Base-by-base conservation (phyloP, 2,888 invertebrate species). In the Tinea semifulvella region DNA sequence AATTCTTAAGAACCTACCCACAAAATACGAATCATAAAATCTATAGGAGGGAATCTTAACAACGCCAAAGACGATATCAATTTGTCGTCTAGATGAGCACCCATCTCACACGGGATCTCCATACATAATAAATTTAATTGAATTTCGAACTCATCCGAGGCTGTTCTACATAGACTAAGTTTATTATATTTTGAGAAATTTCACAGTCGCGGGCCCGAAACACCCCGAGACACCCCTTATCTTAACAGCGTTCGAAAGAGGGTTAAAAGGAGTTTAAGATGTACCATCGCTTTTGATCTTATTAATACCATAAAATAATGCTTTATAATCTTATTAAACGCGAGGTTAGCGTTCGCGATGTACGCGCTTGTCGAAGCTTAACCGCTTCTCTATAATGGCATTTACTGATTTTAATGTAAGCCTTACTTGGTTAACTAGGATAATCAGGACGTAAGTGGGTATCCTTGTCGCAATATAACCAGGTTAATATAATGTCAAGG, bases 241-340 rank as follows among this genome's bases (percentile, higher is more conserved):
- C 83, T 83, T 83, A 76, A 68, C 63, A 65, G 64, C 60, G 58
- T 60, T 52, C 65, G 68, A 73, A 77, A 77, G 77, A 77, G 82
- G 82, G 81, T 77, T 81, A 80, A 79, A 77, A 79, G 81, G 81
- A 81, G 79, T 80, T 81, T 77, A 71, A 75, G 81, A 80, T 75
- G 81, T 82, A 80, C 69, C 82, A 83, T 84, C 85, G 85, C 86
- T 85, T 86, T 86, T 87, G 86, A 86, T 87, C 86, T 86, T 84
- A 86, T 86, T 86, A 87, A 86, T 87, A 82, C 85, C 84, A 84
- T 85, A 85, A 87, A 86, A 87, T 87, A 87, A 87, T 87, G 85
- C 86, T 83, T 84, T 83, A 84, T 87, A 87, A 87, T 87, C 87
- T 86, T 85, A 87, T 87, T 87, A 87, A 84, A 85, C 84, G 84